Evolutionary conservation across 2,797 vertebrate species (phyloP), one percentile per base, ranked within the genome.

Genomic region (Botia kubotai): DNA sequence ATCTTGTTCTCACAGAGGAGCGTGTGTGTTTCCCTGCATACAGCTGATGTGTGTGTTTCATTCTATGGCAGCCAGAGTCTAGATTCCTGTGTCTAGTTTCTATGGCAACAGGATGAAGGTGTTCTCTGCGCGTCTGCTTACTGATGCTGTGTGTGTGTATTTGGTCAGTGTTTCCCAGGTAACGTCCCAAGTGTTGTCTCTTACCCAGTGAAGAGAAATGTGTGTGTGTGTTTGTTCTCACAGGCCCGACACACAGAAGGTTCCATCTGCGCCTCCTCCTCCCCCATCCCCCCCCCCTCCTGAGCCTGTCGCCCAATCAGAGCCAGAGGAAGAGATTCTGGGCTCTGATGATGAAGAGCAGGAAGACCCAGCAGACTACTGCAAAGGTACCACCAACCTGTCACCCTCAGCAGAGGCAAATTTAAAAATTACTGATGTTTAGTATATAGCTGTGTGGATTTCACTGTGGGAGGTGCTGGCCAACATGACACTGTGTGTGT

Each of bases 271-370:
- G 21, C 93, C 95, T 2, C 94, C 95, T 17, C 94, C 95, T 6
- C 95, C 96, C 0, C 96, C 96, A 0, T 96, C 96, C 0, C 96
- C 95, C 2, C 96, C 93, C 0, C 96, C 96, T 0, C 95, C 96
- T 65, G 96, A 97, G 63, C 96, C 97, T 16, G 93, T 94, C 2
- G 87, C 91, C 8, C 96, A 95, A 0, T 95, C 96, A 1, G 97
- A 98, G 91, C 96, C 96, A 2, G 97, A 99, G 91, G 98, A 99
- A 91, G 97, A 98, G 94, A 98, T 99, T 88, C 90, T 99, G 88
- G 97, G 98, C 75, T 98, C 98, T 0, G 98, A 99, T 0, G 97
- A 99, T 96, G 98, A 99, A 89, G 98, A 99, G 92, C 98, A 98
- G 90, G 98, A 99, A 92, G 98, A 99, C 87, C 97, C 98, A 0